Evolutionary conservation across 2,797 vertebrate species (phyloP), one percentile per base, ranked within the genome.

Genomic region (Zenarchopterus dispar): DNA sequence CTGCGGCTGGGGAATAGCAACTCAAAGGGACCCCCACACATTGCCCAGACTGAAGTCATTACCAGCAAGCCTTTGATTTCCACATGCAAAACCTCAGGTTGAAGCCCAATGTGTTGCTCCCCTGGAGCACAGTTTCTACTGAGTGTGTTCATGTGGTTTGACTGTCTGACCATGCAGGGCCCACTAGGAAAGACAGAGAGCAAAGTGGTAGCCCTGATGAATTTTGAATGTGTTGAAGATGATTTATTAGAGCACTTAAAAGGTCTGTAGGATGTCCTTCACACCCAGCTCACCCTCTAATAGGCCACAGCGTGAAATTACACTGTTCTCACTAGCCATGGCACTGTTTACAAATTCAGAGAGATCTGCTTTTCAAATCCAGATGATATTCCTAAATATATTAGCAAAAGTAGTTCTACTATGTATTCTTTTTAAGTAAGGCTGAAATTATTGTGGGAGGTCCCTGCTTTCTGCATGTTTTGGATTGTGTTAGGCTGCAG

Each of bases 1-100:
- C 60, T 63, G 57, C 61, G 81, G 78, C 82, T 74, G 63, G 79
- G 84, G 78, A 84, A 82, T 56, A 63, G 78, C 75, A 57, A 83
- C 79, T 86, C 80, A 79, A 82, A 81, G 60, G 71, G 82, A 84
- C 70, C 80, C 73, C 83, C 74, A 67, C 82, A 79, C 79, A 61
- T 61, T 52, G 80, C 69, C 80, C 89, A 91, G 74, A 66, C 76
- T 91, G 87, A 89, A 91, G 85, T 89, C 84, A 91, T 92, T 92
- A 91, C 68, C 59, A 66, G 59, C 36, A 0, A 69, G 62, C 64
- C 85, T 91, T 91, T 91, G 89, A 91, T 89, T 90, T 87, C 68
- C 72, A 85, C 78, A 77, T 67, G 62, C 75, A 83, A 80, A 88
- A 86, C 61, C 75, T 75, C 75, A 80, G 77, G 78, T 84, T 77